Percentiles rank a stretch among this genome's conserved stretches.
Conservation (phyloP, 2,113 vertebrate species). For the Stercorarius parasiticus region DNA sequence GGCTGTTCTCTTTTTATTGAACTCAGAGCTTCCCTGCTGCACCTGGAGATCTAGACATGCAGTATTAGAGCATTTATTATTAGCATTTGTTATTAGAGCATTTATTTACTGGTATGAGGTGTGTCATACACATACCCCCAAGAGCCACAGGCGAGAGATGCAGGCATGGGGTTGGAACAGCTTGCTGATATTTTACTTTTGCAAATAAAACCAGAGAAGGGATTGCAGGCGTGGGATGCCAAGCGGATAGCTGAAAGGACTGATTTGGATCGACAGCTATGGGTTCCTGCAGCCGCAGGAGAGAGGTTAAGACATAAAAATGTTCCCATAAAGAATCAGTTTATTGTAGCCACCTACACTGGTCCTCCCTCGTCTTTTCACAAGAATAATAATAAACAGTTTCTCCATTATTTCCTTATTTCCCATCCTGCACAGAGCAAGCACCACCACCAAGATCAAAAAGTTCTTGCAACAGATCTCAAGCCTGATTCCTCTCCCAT, state of each 20-base stretch:
- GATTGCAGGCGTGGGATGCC: background rate
- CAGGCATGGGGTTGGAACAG: background rate
- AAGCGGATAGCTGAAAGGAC: background rate
- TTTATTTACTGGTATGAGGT: background rate
- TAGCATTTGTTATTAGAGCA: background rate
- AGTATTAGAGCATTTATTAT: background rate
- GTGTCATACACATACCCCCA: background rate
- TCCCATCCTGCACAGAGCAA: conserved; percentile 3
- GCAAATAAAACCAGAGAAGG: background rate
- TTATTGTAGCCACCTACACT: background rate
- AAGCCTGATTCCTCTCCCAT: conserved; percentile 1
- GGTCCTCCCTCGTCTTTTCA: background rate
- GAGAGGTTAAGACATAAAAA: background rate
- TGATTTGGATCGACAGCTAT: background rate
- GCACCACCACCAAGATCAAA: background rate
- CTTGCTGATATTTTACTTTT: background rate
- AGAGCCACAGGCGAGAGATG: background rate
- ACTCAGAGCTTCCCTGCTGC: background rate
- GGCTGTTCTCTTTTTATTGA: background rate
- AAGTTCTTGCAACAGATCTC: background rate
- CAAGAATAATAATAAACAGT: background rate
- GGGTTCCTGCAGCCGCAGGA: background rate
- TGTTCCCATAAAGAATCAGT: background rate
- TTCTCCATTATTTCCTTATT: conserved; percentile 5
- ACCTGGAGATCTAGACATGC: background rate